Evolutionary conservation across 53 echinoderm and acorn worm species (phyloP), one percentile per base, ranked within the genome.

Genomic region (Temnopleurus reevesii): DNA sequence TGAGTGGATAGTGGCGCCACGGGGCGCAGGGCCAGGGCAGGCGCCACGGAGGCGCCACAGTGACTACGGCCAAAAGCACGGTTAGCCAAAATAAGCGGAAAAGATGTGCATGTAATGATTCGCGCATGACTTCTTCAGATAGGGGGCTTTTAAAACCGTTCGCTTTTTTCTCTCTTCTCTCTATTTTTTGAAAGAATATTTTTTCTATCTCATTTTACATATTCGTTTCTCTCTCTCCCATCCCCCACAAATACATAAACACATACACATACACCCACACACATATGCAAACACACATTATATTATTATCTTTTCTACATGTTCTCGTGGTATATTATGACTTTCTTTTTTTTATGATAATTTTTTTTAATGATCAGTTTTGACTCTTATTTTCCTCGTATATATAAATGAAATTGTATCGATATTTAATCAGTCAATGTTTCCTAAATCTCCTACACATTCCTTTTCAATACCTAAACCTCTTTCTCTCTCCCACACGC

Each of bases 21-120:
- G 36, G 77, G 77, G 46, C 46, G 19, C 9, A 28, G 46, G 79
- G 46, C 49, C 79, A 15, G 79, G 46, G 49, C 7, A 49, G 79
- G 79, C 79, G 79, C 47, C 79, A 29, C 15, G 5, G 49, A 2
- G 79, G 49, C 79, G 79, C 79, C 79, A 79, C 79, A 4, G 5
- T 8, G 18, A 21, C 79, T 49, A 79, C 49, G 28, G 29, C 49
- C 15, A 47, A 35, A 47, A 79, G 79, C 79, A 49, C 79, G 49
- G 46, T 13, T 15, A 79, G 12, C 79, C 49, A 53, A 83, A 83
- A 54, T 83, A 83, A 36, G 83, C 83, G 83, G 83, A 83, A 83
- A 54, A 83, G 54, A 83, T 83, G 83, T 35, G 83, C 83, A 51
- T 56, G 83, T 83, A 53, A 83, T 83, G 51, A 54, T 83, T 83